Base-by-base conservation (phyloP, 2,113 vertebrate genomes). In the Notarius quadriscutis region DNA sequence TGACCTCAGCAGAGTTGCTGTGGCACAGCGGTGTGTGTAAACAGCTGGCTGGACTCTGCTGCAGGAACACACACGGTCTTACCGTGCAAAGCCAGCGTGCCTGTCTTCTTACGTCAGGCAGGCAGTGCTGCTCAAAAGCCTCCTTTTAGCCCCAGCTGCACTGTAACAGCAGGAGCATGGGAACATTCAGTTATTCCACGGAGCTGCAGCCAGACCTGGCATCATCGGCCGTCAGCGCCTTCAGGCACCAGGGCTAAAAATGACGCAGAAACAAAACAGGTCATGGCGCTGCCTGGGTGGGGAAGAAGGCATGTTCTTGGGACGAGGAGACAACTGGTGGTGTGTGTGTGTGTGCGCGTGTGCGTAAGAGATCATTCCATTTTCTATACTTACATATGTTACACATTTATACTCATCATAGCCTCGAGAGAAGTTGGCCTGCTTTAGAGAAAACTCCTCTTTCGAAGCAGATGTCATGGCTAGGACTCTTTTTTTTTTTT, bases 1-100 rank as follows among this genome's bases (percentile, higher is more conserved):
- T 87, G 84, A 87, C 86, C 88, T 90, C 72, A 87, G 62, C 58
- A 67, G 72, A 74, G 77, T 88, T 89, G 75, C 84, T 63, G 83
- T 87, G 84, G 75, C 81, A 77, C 84, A 27, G 58, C 27, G 17
- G 69, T 62, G 77, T 87, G 34, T 89, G 85, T 85, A 83, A 88
- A 81, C 84, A 77, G 51, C 65, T 72, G 58, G 89, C 80, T 86
- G 79, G 65, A 74, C 67, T 48, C 79, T 50, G 80, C 67, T 71
- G 58, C 85, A 71, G 85, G 85, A 86, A 81, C 85, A 72, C 86
- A 87, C 86, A 82, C 87, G 60, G 58, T 25, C 71, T 65, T 57
- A 63, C 81, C 87, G 77, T 62, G 79, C 86, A 74, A 72, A 86
- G 85, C 85, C 77, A 55, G 20, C 60, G 77, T 86, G 85, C 86